Percentiles rank a stretch among this genome's conserved stretches.
These are phyloP conservation scores for Brachionus rotundiformis DNA, from an alignment of 1,140 invertebrate species.

Conservation along the genomic window DNA sequence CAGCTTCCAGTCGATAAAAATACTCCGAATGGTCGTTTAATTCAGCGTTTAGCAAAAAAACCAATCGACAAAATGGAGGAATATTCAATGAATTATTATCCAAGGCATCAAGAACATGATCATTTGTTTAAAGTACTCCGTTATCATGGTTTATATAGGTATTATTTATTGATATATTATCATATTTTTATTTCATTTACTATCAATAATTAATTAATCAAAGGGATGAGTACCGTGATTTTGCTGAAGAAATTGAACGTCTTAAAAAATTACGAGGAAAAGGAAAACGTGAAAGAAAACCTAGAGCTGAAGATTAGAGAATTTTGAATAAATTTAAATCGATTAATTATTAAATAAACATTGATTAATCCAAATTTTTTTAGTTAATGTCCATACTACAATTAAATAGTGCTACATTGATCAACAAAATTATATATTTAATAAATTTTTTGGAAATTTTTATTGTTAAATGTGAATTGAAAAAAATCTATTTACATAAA, in stretches of 20 bases:
- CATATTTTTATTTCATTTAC: background rate
- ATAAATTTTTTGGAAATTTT: background rate
- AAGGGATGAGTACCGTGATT: constrained; percentile 45
- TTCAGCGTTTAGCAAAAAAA: constrained; percentile 39
- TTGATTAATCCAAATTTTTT: too few species aligned
- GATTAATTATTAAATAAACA: background rate
- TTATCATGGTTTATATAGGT: constrained; percentile 44
- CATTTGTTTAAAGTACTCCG: constrained; percentile 46
- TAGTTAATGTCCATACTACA: too few species aligned
- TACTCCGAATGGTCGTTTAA: constrained; percentile 44
- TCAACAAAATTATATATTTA: background rate
- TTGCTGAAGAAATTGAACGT: constrained; percentile 47
- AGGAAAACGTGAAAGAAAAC: constrained; percentile 23
- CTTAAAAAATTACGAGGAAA: constrained; percentile 43
- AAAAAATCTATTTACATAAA: constrained; percentile 1
- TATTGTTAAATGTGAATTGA: background rate
- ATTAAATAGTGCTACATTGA: too few species aligned
- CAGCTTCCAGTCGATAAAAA: constrained; percentile 11
- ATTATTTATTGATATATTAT: background rate
- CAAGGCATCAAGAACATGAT: constrained; percentile 40
- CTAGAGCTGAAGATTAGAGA: background rate
- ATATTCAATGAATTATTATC: constrained; percentile 51
- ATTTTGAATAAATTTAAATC: background rate
- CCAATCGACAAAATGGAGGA: constrained; percentile 48
- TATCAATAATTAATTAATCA: too few species aligned